Evolutionary conservation across 2,113 vertebrate genomes (phyloP).

Genomic region (Brachypodius melanocephalos): DNA sequence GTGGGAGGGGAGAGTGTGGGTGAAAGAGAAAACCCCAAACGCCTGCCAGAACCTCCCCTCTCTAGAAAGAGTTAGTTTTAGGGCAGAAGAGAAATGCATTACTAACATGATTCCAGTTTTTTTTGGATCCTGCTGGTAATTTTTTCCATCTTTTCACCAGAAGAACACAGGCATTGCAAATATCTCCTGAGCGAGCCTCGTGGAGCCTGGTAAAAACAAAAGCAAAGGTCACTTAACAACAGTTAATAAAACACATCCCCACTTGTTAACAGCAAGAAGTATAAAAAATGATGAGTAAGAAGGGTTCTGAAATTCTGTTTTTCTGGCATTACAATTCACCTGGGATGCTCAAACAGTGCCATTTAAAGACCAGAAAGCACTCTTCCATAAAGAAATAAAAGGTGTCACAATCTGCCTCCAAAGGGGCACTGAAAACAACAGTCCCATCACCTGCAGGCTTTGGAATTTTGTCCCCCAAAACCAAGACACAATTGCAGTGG

Average conservation of each 20-base stretch:
- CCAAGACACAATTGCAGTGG: not conserved
- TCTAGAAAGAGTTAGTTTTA: not conserved
- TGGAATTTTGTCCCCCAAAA: not conserved
- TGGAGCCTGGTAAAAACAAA: constrained; percentile 79
- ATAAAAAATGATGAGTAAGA: not conserved
- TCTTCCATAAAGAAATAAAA: not conserved
- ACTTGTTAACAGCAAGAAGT: not conserved
- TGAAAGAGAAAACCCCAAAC: not conserved
- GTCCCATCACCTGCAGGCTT: not conserved
- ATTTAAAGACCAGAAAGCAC: not conserved
- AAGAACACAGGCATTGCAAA: constrained; percentile 97
- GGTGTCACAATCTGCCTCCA: not conserved
- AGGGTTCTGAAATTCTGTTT: not conserved
- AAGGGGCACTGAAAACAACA: not conserved
- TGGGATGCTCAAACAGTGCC: not conserved
- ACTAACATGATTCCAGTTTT: constrained; percentile 98
- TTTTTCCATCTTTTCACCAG: constrained; percentile 99
- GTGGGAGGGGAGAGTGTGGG: not conserved
- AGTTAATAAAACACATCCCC: not conserved
- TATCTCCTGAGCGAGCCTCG: constrained; percentile 94
- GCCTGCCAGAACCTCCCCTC: not conserved
- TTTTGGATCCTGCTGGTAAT: constrained; percentile 93
- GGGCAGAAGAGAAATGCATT: not conserved
- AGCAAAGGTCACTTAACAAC: not conserved
- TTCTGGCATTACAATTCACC: not conserved